These are phyloP conservation scores for Poecilia wingei DNA, from an alignment of 2,797 vertebrate species.

Conservation along the genomic window DNA sequence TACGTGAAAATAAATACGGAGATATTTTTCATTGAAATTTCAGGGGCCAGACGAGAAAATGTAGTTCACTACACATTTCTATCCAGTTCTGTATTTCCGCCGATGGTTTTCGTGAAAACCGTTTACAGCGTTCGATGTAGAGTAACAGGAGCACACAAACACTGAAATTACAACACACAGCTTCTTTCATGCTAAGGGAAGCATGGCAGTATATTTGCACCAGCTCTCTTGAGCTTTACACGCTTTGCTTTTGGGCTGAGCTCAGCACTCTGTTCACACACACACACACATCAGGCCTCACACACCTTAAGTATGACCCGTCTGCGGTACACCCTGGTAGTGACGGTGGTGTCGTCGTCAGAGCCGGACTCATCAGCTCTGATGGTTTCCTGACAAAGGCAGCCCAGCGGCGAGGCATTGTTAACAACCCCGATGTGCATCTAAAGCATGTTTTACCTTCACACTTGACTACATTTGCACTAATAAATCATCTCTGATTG, in stretches of 20 bases:
- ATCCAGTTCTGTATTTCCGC: background rate
- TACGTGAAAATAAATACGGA: background rate
- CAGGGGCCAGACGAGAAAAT: background rate
- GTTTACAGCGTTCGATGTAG: background rate
- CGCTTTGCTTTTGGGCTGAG: background rate
- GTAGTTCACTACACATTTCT: background rate
- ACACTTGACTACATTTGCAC: background rate
- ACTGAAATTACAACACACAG: background rate
- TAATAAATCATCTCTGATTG: background rate
- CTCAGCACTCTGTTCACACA: background rate
- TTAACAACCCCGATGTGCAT: background rate
- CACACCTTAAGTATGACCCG: conserved; percentile 97
- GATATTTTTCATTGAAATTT: background rate
- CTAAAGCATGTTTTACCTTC: background rate
- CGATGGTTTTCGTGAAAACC: background rate
- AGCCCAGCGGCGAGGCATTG: conserved; percentile 75
- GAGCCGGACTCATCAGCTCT: conserved; percentile 86
- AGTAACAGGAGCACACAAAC: background rate
- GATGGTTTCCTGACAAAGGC: conserved; percentile 86
- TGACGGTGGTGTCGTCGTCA: conserved; percentile 90
- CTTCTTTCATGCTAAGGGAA: conserved; percentile 4
- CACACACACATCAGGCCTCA: conserved; percentile 46
- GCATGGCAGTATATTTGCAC: background rate
- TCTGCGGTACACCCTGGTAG: conserved; percentile 90
- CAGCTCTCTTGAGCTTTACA: background rate